Evolutionary conservation across 2,888 invertebrate species (phyloP).

Genomic region (Apodemia duryi): DNA sequence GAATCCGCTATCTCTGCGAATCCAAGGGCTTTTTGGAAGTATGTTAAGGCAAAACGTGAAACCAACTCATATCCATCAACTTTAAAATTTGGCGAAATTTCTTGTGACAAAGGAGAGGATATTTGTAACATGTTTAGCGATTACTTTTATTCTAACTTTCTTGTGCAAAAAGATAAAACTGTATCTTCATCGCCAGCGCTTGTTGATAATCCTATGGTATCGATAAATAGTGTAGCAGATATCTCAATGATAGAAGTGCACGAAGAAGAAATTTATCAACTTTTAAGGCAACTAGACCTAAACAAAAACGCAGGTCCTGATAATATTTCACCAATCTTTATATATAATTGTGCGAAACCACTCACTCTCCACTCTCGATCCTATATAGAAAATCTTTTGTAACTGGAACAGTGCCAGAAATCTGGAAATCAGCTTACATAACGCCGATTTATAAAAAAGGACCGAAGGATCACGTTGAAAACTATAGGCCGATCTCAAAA

Average conservation of each 20-base stretch:
- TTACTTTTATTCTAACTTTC: background rate
- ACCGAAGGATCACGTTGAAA: background rate
- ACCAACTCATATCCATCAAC: background rate
- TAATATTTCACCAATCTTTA: slow-evolving; percentile 8
- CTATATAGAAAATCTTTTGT: background rate
- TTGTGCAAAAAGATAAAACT: background rate
- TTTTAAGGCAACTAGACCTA: background rate
- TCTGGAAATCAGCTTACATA: background rate
- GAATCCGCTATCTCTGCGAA: background rate
- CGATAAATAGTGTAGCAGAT: background rate
- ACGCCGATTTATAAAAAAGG: background rate
- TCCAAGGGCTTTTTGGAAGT: background rate
- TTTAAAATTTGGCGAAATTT: background rate
- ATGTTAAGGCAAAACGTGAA: slow-evolving; percentile 2
- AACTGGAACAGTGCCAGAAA: background rate
- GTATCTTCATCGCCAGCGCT: background rate
- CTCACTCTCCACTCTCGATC: background rate
- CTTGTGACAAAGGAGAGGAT: background rate
- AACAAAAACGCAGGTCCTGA: slow-evolving; percentile 10
- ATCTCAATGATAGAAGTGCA: background rate
- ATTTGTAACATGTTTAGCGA: background rate
- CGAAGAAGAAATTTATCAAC: background rate
- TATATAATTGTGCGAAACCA: background rate
- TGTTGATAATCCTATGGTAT: background rate
- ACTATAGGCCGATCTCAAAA: no score